Conservation (phyloP, 2,888 invertebrate genomes). For the Habrosyne pyritoides region DNA sequence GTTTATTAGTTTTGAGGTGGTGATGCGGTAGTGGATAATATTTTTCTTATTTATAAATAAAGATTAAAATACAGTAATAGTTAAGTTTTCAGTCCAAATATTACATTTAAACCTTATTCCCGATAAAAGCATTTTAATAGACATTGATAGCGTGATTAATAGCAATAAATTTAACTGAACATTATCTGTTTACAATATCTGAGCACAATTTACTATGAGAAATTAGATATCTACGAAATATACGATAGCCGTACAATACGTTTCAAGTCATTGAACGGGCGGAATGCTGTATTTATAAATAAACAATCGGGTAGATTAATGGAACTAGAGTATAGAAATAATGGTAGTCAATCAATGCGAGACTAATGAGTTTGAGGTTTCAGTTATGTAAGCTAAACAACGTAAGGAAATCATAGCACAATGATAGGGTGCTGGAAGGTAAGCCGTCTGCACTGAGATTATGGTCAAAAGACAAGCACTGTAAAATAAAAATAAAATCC, state of each 20-base stretch:
- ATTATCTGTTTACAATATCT: neutral
- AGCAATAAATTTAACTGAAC: neutral
- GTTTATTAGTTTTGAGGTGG: no score
- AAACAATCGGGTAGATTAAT: neutral
- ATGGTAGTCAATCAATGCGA: neutral
- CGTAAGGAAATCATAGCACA: no score
- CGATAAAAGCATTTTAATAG: neutral
- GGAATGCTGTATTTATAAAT: constrained; percentile 1
- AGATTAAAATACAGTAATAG: neutral
- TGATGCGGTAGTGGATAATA: no score
- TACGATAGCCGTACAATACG: neutral
- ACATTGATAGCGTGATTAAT: neutral
- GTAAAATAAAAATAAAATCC: no score
- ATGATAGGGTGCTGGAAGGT: no score
- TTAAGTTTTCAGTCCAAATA: neutral
- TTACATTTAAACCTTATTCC: neutral
- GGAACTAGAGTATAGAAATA: neutral
- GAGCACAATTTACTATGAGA: neutral
- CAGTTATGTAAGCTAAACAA: no score
- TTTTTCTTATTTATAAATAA: no score
- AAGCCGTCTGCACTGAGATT: no score
- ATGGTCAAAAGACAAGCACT: no score
- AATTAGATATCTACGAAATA: neutral
- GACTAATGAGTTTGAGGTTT: neutral
- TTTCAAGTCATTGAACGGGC: neutral